Evolutionary conservation across 2,113 vertebrate species (phyloP), one percentile per base, ranked within the genome.

Genomic region (Takifugu bimaculatus): DNA sequence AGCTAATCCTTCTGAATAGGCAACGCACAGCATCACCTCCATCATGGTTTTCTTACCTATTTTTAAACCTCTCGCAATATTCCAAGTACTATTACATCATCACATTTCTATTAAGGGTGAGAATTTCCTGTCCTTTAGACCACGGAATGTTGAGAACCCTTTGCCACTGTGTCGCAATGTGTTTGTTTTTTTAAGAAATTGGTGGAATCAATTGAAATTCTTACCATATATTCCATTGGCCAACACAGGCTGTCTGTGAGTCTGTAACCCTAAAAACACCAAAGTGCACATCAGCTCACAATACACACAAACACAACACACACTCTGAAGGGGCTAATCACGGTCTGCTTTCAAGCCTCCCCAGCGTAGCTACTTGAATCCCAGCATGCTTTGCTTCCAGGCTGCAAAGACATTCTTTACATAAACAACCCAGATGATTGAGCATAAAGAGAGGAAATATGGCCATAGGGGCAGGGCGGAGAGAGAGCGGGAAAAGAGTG

Each of bases 211-310:
- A 75, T 68, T 84, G 32, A 77, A 68, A 52, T 65, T 78, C 89
- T 91, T 91, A 91, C 88, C 90, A 90, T 88, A 74, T 91, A 90
- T 54, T 91, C 89, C 88, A 91, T 90, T 7, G 79, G 83, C 74
- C 81, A 84, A 83, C 74, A 84, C 77, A 72, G 65, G 71, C 68
- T 80, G 69, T 48, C 56, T 91, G 83, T 72, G 70, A 75, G 60
- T 77, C 89, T 87, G 83, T 77, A 74, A 75, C 81, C 83, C 82
- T 88, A 86, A 83, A 90, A 88, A 91, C 81, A 91, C 84, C 89
- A 89, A 84, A 86, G 70, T 54, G 86, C 82, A 90, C 74, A 87
- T 89, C 81, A 88, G 66, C 79, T 80, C 61, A 69, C 43, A 57
- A 68, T 57, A 77, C 66, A 80, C 53, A 75, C 14, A 63, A 60